Conservation (phyloP, 2,888 invertebrate genomes). For the Pogonocherus hispidulus region DNA sequence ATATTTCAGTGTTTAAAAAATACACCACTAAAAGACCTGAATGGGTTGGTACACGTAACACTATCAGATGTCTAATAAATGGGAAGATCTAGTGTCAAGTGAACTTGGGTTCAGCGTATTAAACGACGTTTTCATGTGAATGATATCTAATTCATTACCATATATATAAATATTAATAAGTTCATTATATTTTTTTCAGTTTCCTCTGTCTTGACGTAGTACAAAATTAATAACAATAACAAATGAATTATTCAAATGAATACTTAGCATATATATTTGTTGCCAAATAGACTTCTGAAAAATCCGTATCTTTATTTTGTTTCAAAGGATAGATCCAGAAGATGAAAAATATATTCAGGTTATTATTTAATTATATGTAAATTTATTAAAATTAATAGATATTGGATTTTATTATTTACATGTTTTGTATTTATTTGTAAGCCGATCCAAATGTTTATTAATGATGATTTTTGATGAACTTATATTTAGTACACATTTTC, state of each 20-base stretch:
- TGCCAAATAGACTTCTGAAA: background rate
- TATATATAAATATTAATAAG: background rate
- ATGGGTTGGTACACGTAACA: no score
- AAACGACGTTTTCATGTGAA: background rate
- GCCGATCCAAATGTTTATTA: no score
- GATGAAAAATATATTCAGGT: background rate
- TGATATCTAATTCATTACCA: background rate
- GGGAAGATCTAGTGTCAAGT: no score
- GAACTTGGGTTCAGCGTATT: background rate
- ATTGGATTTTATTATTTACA: no score
- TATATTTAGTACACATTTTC: no score
- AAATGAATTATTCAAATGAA: slow-evolving; percentile 2
- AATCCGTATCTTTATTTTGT: no score
- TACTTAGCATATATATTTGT: background rate
- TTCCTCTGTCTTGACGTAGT: background rate
- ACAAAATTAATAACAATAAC: background rate
- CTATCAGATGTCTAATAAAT: no score
- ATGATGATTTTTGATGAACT: no score
- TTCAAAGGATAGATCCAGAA: no score
- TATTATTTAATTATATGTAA: background rate
- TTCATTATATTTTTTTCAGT: background rate
- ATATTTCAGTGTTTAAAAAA: no score
- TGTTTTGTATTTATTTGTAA: no score
- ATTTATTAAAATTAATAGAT: background rate
- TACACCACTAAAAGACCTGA: no score